Conservation (phyloP, 23 tunicate species). For the Trididemnum nubilum region DNA sequence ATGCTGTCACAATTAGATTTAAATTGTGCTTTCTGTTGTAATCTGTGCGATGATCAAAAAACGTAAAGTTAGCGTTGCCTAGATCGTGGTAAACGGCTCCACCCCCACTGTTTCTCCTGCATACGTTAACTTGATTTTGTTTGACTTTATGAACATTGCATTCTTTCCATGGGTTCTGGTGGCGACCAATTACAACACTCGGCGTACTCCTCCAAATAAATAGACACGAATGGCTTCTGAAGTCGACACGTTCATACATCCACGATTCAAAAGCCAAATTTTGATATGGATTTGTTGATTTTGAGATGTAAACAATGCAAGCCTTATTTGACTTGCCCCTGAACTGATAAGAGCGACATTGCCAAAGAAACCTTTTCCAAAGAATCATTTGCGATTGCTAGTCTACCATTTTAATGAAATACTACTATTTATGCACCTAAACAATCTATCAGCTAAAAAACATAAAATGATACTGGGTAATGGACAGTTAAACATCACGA, state of each 20-base stretch:
- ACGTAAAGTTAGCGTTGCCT: conserved; percentile 83
- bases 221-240: conserved; percentile 42
- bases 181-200: conserved; percentile 77
- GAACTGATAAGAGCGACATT: background rate
- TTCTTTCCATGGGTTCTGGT: conserved; percentile 95
- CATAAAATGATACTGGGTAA: too few species aligned
- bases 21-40: conserved; percentile 62
- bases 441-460: too few species aligned
- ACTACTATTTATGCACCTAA: background rate
- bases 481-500: too few species aligned
- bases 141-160: conserved; percentile 22
- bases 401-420: background rate
- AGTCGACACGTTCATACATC: conserved; percentile 74
- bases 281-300: conserved; percentile 47
- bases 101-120: conserved; percentile 84
- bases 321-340: conserved; percentile 33
- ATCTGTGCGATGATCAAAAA: conserved; percentile 49
- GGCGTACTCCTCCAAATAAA: conserved; percentile 84
- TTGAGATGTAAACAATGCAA: conserved; percentile 64
- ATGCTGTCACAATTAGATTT: conserved; percentile 44
- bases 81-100: conserved; percentile 94
- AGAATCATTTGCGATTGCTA: background rate
- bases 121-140: conserved; percentile 11
- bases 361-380: too few species aligned
- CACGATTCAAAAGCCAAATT: conserved; percentile 91